A percentile compares a stretch with the other conserved stretches of the same genome.
These are phyloP conservation scores for Plestiodon gilberti DNA, from an alignment of 2,113 vertebrate genomes.

Conservation along the genomic window DNA sequence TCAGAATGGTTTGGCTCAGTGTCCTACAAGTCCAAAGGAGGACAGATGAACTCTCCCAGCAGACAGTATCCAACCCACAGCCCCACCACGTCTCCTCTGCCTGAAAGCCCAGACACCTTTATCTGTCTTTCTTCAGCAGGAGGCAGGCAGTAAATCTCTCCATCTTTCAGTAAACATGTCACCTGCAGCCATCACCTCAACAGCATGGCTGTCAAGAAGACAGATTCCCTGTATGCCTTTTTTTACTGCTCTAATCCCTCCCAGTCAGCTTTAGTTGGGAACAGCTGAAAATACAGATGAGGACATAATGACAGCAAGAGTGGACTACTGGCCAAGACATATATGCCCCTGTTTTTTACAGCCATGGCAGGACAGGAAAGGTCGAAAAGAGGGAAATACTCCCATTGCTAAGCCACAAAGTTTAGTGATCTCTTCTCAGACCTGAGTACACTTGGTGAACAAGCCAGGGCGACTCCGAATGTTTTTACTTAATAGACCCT, in stretches of 20 bases:
- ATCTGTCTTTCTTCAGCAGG: conserved; percentile 56
- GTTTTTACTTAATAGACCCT: neutral
- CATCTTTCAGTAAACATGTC: conserved; percentile 74
- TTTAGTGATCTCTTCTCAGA: neutral
- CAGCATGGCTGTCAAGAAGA: conserved; percentile 74
- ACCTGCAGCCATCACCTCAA: conserved; percentile 72
- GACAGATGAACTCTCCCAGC: accelerated
- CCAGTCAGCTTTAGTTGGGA: conserved; percentile 47
- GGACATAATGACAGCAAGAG: neutral
- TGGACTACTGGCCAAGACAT: neutral
- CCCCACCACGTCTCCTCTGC: neutral
- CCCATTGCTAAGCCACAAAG: neutral
- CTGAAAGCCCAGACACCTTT: conserved; percentile 6
- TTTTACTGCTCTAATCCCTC: conserved; percentile 64
- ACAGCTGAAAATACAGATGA: conserved; percentile 18
- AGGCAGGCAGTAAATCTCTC: conserved; percentile 73
- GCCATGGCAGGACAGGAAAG: neutral
- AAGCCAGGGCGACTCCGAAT: neutral
- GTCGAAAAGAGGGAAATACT: too few relatives aligned
- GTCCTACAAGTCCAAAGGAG: neutral
- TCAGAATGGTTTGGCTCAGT: neutral
- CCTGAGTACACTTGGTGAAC: neutral
- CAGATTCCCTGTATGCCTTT: conserved; percentile 65
- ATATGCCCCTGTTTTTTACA: neutral
- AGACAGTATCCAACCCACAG: conserved; percentile 31